Base-by-base conservation (phyloP, 37 sponge, comb jelly and placozoan species). In the Chondrosia reniformis region DNA sequence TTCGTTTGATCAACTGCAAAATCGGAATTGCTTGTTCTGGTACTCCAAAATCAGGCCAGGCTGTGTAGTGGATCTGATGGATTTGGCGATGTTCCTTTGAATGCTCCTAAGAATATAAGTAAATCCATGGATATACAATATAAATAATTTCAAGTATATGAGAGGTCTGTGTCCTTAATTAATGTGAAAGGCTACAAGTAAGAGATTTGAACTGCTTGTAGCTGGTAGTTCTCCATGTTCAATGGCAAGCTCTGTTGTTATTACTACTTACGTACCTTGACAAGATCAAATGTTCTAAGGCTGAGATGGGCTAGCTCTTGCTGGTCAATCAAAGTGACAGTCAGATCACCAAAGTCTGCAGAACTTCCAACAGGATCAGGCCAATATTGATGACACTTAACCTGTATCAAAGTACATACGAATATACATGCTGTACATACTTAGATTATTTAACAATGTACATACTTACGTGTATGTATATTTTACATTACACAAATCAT, bases 21-120 rank as follows among this genome's bases (percentile, higher is more conserved):
- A 89, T 79, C 19, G 86, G 86, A 45, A 72, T 67, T 31, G 93
- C 76, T 21, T 84, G 74, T 3, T 92, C 87, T 0, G 93, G 93
- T 24, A 92, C 93, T 6, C 93, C 93, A 80, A 86, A 86, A 66
- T 92, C 93, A 43, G 93, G 93, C 93, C 93, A 92, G 8, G 83
- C 78, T 28, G 90, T 89, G 90, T 89, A 92, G 71, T 92, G 93
- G 71, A 87, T 84, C 76, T 89, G 93, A 79, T 88, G 90, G 54
- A 88, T 72, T 73, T 84, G 83, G 58, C 77, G 46, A 30, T 25
- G 33, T 6, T 86, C 91, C 33, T 79, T 58, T 12, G 67, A 31
- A n/a, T 34, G 44, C 36, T 69, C 91, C 91, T 89, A 32, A 46
- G 45, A 36, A 28, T 32, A 32, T 24, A 39, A 58, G 19, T n/a